Evolutionary conservation across 2,113 vertebrate species (phyloP).

Genomic region (Nesoenas mayeri): DNA sequence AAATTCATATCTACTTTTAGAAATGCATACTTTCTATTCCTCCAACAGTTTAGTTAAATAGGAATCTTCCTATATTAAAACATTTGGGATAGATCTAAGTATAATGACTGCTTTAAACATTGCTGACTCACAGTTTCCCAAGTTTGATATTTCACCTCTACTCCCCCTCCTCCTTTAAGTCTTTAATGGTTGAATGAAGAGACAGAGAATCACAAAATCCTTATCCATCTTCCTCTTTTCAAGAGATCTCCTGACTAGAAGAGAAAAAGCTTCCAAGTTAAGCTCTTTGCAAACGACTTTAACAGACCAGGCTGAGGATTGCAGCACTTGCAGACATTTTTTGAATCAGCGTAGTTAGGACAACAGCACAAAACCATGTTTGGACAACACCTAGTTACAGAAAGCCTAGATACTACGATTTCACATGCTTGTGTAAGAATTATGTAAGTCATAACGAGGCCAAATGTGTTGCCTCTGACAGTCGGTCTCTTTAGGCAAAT

Average conservation of each 20-base stretch:
- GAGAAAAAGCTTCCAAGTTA: not conserved
- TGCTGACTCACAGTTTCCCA: not conserved
- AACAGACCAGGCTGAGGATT: not conserved
- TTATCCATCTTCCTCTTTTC: not conserved
- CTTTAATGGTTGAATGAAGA: not conserved
- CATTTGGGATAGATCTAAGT: not conserved
- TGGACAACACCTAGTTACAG: constrained; percentile 43
- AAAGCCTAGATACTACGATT: not conserved
- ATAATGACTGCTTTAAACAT: not conserved
- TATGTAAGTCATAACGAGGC: not conserved
- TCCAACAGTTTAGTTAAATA: no score
- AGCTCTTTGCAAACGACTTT: not conserved
- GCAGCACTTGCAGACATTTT: not conserved
- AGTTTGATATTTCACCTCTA: not conserved
- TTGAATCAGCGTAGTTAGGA: not conserved
- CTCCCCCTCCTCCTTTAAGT: fast-evolving
- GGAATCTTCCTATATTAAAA: not conserved
- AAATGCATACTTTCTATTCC: not conserved
- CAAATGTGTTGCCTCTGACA: not conserved
- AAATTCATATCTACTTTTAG: not conserved
- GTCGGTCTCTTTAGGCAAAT: not conserved
- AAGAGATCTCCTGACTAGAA: not conserved
- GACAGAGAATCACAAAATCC: not conserved
- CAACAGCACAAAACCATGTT: not conserved
- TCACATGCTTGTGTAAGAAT: not conserved